Percentiles rank a stretch among this genome's conserved stretches.
Conservation (phyloP, 2,888 invertebrate species). For the Caenorhabditis japonica region DNA sequence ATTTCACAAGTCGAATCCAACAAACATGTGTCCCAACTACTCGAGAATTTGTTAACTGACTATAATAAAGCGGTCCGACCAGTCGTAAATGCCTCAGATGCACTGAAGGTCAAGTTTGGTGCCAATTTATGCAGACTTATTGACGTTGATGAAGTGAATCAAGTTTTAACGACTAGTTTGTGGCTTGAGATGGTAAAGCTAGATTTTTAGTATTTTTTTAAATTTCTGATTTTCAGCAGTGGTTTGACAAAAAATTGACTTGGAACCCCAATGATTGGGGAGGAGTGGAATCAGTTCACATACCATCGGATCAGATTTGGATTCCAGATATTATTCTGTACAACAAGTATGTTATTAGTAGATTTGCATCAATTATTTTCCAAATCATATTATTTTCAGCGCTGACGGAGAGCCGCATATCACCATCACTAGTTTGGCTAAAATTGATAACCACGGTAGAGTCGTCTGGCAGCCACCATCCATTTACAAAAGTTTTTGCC, state of each 20-base stretch:
- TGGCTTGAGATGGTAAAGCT: slow-evolving; percentile 70
- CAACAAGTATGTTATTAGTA: slow-evolving; percentile 83
- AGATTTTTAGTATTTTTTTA: too few relatives aligned
- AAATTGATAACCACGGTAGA: slow-evolving; percentile 64
- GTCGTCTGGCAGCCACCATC: slow-evolving; percentile 70
- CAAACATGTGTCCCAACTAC: slow-evolving; percentile 56
- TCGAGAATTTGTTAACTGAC: slow-evolving; percentile 61
- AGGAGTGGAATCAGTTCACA: slow-evolving; percentile 92
- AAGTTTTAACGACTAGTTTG: slow-evolving; percentile 68
- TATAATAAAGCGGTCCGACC: slow-evolving; percentile 66
- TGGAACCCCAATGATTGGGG: slow-evolving; percentile 96
- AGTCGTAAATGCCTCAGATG: slow-evolving; percentile 65
- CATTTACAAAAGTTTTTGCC: slow-evolving; percentile 70
- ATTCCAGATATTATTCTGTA: slow-evolving; percentile 93
- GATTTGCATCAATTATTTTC: too few relatives aligned
- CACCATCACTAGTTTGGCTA: slow-evolving; percentile 61
- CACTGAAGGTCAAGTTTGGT: slow-evolving; percentile 64
- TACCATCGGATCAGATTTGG: slow-evolving; percentile 96
- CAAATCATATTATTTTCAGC: slow-evolving; percentile 57
- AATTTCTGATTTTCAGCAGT: slow-evolving; percentile 80
- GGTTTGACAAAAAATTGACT: slow-evolving; percentile 91
- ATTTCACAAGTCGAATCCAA: slow-evolving; percentile 18
- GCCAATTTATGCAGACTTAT: slow-evolving; percentile 66
- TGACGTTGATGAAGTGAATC: slow-evolving; percentile 69
- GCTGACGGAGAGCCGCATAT: slow-evolving; percentile 71